Evolutionary conservation across 30 jellyfish, hydroid and myxozoan genomes (phyloP), one percentile per base, ranked within the genome.

Genomic region (Mastigias papua): DNA sequence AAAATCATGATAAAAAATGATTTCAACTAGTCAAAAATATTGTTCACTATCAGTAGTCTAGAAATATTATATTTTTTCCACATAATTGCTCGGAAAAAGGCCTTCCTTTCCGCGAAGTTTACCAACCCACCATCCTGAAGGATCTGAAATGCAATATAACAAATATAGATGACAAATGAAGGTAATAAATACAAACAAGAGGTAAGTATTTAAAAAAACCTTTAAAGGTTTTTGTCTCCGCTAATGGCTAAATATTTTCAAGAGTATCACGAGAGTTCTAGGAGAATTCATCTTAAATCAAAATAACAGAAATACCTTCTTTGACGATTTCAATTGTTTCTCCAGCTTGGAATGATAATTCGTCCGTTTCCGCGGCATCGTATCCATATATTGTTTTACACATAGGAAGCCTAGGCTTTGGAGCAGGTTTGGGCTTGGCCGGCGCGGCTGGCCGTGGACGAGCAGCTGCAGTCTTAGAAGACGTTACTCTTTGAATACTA

Each of bases 81-180:
- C 98, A 67, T 96, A 96, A 81, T 96, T 96, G 46, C 97, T 80
- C 1, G 99, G 99, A 71, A 96, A 96, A 46, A 91, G 62, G 34
- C 99, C 99, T 81, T 91, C 98, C 48, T 79, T 81, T 0, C 97
- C 98, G 19, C 97, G 96, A 69, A 80, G 86, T 66, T 86, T 85
- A 11, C 99, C 99, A 80, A 93, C 91, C 99, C 99, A 96, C 99
- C 99, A 96, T 21, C 99, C 99, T 13, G 98, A 90, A 16, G 97
- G 90, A 80, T 95, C 99, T 95, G 81, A 62, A 70, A 78, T 25
- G n/a, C n/a, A n/a, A n/a, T n/a, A n/a, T n/a, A n/a, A n/a, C n/a
- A n/a, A n/a, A n/a, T n/a, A n/a, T n/a, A n/a, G n/a, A n/a, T n/a
- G n/a, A n/a, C n/a, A n/a, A n/a, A n/a, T n/a, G n/a, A n/a, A n/a